Evolutionary conservation across 2,888 invertebrate genomes (phyloP).

Genomic region (Nomada fucata): DNA sequence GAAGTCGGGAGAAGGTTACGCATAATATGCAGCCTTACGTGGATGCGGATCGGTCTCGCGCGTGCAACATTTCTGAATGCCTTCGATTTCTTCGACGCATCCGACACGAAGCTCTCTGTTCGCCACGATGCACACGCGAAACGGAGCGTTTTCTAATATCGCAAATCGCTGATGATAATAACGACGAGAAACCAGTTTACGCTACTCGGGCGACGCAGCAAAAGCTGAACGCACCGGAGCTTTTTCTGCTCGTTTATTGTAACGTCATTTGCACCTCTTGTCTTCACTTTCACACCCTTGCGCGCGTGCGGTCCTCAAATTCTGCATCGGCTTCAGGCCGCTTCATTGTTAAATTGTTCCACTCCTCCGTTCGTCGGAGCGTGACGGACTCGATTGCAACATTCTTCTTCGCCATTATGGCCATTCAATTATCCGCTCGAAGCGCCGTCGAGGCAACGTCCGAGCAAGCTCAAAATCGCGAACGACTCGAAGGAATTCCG

Average conservation of each 20-base stretch:
- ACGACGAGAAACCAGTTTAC: too few relatives aligned
- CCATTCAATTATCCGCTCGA: conserved; percentile 24
- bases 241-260: too few relatives aligned
- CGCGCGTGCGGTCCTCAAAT: conserved; percentile 7
- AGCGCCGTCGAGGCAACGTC: neutral
- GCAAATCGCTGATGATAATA: too few relatives aligned
- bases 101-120: neutral
- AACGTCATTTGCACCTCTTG: too few relatives aligned
- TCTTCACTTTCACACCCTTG: conserved; percentile 30
- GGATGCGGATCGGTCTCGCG: conserved; percentile 20
- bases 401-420: conserved; percentile 3
- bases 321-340: neutral
- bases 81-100: conserved; percentile 5
- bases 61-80: conserved; percentile 18
- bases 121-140: neutral
- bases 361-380: conserved; percentile 25
- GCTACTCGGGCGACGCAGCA: too few relatives aligned
- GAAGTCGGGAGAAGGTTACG: conserved; percentile 64
- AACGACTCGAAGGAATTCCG: neutral
- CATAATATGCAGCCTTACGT: conserved; percentile 51
- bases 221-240: too few relatives aligned
- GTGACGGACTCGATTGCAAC: conserved; percentile 41
- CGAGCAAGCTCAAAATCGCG: neutral
- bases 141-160: too few relatives aligned
- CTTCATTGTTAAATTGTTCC: conserved; percentile 44